These are phyloP conservation scores for Glossosoma conforme DNA, from an alignment of 1,140 invertebrate species.

Conservation along the genomic window DNA sequence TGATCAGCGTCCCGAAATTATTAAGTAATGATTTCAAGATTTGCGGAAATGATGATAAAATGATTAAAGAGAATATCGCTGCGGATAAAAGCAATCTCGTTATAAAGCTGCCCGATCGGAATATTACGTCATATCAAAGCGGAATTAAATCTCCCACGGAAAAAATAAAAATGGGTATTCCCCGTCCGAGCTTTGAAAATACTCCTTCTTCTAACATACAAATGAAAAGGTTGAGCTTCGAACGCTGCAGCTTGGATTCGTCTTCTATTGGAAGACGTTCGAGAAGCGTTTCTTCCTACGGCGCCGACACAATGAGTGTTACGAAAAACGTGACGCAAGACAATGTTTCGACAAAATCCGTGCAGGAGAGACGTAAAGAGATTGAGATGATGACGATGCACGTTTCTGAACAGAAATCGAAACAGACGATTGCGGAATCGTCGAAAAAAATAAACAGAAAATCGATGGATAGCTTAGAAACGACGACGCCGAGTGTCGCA, in stretches of 20 bases:
- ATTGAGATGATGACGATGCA: conserved; percentile 43
- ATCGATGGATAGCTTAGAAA: conserved; percentile 10
- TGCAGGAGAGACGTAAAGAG: conserved; percentile 46
- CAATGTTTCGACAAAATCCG: conserved; percentile 42
- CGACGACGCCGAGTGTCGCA: conserved; percentile 3
- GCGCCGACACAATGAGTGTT: conserved; percentile 14
- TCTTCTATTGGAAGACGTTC: conserved; percentile 37
- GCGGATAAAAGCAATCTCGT: too few species aligned
- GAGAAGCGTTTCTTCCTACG: conserved; percentile 30
- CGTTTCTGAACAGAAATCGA: conserved; percentile 5
- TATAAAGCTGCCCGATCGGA: too few species aligned
- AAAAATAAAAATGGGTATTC: conserved; percentile 19
- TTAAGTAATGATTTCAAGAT: too few species aligned
- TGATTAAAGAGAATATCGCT: too few species aligned
- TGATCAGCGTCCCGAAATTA: too few species aligned
- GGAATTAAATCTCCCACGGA: conserved; percentile 13
- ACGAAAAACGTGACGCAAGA: conserved; percentile 14
- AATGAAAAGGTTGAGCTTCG: conserved; percentile 45
- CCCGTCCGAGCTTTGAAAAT: conserved; percentile 17
- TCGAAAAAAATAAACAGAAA: conserved; percentile 9
- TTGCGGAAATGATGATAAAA: neutral
- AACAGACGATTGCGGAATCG: neutral
- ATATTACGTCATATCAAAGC: too few species aligned
- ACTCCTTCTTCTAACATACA: conserved; percentile 38
- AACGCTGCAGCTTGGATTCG: conserved; percentile 47